A percentile compares a stretch with the other conserved stretches of the same genome.
These are phyloP conservation scores for Caenorhabditis tropicalis DNA, from an alignment of 1,140 invertebrate genomes.

Conservation along the genomic window DNA sequence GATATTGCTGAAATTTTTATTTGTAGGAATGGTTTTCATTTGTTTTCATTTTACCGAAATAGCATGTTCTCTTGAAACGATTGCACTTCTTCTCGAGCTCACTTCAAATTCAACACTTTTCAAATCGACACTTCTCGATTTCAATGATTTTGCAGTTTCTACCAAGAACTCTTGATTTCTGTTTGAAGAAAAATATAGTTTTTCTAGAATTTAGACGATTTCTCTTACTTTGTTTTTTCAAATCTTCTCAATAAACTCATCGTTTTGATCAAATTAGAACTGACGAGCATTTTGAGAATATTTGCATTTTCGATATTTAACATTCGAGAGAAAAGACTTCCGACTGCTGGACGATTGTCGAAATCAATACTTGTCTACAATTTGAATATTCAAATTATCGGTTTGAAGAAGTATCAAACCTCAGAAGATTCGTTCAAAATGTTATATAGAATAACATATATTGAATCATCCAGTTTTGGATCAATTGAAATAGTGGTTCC, in stretches of 20 bases:
- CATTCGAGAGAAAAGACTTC: conserved; percentile 15
- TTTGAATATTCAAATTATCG: not conserved
- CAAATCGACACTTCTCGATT: not conserved
- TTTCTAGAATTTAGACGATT: not conserved
- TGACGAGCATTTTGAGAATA: conserved; percentile 37
- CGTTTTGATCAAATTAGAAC: conserved; percentile 18
- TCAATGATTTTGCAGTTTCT: not conserved
- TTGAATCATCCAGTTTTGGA: not conserved
- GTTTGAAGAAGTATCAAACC: not conserved
- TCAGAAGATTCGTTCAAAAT: conserved; percentile 17
- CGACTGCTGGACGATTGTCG: conserved; percentile 24
- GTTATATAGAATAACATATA: conserved; percentile 2
- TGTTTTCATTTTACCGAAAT: not conserved
- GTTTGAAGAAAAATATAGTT: not conserved
- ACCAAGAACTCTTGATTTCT: not conserved
- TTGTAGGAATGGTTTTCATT: not conserved
- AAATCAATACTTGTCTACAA: conserved; percentile 39
- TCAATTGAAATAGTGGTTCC: not conserved
- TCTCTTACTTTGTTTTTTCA: conserved; percentile 11
- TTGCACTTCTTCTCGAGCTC: conserved; percentile 7
- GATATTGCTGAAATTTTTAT: not conserved
- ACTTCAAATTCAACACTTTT: conserved; percentile 28
- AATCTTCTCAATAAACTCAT: conserved; percentile 24
- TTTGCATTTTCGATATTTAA: conserved; percentile 6
- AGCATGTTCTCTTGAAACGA: not conserved